phyloP scores from a whole-genome alignment of 2,888 invertebrate species.

The Leptinotarsa tumamoca region DNA sequence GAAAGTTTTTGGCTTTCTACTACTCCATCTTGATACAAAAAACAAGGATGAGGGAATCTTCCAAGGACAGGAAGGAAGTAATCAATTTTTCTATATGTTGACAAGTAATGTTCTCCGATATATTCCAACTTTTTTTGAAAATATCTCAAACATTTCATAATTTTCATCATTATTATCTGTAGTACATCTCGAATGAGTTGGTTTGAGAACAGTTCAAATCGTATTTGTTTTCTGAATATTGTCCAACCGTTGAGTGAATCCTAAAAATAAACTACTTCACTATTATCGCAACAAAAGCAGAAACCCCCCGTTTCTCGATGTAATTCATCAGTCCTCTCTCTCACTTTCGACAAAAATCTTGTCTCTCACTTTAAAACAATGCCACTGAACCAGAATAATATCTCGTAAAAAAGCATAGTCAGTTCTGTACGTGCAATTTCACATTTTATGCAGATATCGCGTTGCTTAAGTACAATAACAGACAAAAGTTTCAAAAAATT shows the following conservation, averaged over 20 bases:
- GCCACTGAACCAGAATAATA: conserved; percentile 37
- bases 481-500: conserved; percentile 29
- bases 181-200: neutral
- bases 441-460: conserved; percentile 26
- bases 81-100: too few species aligned
- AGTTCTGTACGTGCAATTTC: conserved; percentile 33
- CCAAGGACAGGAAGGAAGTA: too few species aligned
- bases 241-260: conserved; percentile 17
- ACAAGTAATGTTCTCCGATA: too few species aligned
- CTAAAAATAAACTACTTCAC: conserved; percentile 21
- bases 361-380: conserved; percentile 27
- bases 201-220: conserved; percentile 3
- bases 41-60: too few species aligned
- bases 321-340: conserved; percentile 54
- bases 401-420: conserved; percentile 36
- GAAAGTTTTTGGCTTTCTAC: too few species aligned
- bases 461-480: conserved; percentile 43
- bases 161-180: neutral
- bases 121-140: too few species aligned
- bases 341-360: conserved; percentile 37
- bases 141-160: neutral
- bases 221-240: conserved; percentile 14
- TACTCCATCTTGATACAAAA: too few species aligned
- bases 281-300: conserved; percentile 39
- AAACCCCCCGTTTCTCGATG: conserved; percentile 55